phyloP scores from a whole-genome alignment of 2,888 invertebrate genomes.

The Pseudococcus viburni region DNA sequence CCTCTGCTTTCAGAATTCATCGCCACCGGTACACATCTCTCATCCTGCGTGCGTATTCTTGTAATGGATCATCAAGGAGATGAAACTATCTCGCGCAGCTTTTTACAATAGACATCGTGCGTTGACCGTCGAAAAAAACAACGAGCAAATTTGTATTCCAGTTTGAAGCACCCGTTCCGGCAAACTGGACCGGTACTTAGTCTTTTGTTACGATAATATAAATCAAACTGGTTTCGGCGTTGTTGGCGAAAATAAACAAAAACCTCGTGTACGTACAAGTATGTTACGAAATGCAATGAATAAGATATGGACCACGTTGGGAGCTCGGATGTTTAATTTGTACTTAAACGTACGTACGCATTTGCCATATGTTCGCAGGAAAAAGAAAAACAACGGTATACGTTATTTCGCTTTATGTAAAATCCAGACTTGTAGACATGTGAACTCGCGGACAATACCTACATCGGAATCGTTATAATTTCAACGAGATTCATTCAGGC shows the following conservation, averaged over 20 bases:
- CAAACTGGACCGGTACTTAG: constrained; percentile 23
- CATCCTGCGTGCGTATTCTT: too few relatives aligned
- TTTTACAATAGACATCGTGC: too few relatives aligned
- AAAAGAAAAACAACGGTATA: not conserved
- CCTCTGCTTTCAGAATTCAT: too few relatives aligned
- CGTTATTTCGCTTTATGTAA: too few relatives aligned
- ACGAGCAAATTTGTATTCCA: constrained; percentile 17
- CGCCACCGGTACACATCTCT: too few relatives aligned
- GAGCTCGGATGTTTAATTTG: constrained; percentile 3
- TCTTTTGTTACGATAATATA: constrained; percentile 51
- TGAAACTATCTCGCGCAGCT: too few relatives aligned
- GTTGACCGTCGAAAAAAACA: constrained; percentile 1
- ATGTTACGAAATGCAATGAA: constrained; percentile 22
- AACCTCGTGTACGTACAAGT: not conserved
- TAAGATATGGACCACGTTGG: constrained; percentile 18
- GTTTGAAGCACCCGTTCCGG: constrained; percentile 36
- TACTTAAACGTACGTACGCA: too few relatives aligned
- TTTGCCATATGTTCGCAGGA: not conserved
- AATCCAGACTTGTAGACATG: not conserved
- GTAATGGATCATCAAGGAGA: too few relatives aligned
- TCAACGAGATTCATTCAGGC: not conserved
- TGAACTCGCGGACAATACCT: not conserved
- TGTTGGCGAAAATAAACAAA: not conserved
- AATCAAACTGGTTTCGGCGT: constrained; percentile 52
- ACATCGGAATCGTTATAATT: not conserved